phyloP scores from a whole-genome alignment of 64 coral and sea anemone species.

The Montipora capricornis region DNA sequence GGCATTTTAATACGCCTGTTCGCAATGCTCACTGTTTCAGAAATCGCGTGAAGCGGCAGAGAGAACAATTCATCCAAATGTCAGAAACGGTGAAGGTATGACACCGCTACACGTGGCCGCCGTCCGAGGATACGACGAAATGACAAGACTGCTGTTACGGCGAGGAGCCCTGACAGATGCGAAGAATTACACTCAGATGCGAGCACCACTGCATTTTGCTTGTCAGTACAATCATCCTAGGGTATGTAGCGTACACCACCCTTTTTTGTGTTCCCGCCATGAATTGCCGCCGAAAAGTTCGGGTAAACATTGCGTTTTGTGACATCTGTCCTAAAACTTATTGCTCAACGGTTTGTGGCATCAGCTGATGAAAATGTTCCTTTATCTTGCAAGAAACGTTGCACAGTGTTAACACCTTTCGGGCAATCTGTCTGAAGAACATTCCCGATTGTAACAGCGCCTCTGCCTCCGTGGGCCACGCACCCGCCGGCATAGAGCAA shows the following conservation, averaged over 20 bases:
- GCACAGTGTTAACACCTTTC: no score
- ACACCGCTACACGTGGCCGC: slow-evolving; percentile 92
- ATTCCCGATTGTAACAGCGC: no score
- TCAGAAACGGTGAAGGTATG: slow-evolving; percentile 75
- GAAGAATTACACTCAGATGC: slow-evolving; percentile 71
- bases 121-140: slow-evolving; percentile 78
- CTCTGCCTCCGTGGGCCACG: no score
- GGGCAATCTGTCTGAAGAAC: no score
- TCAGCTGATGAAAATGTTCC: no score
- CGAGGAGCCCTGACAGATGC: slow-evolving; percentile 68
- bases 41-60: slow-evolving; percentile 55
- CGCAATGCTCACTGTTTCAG: slow-evolving; percentile 5
- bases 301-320: no score
- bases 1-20: not conserved
- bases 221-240: slow-evolving; percentile 90
- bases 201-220: slow-evolving; percentile 81
- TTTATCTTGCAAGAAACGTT: no score
- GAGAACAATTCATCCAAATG: slow-evolving; percentile 78
- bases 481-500: no score
- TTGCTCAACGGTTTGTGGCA: no score
- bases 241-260: slow-evolving; percentile 14
- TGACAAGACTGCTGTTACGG: slow-evolving; percentile 76
- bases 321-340: no score
- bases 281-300: no score
- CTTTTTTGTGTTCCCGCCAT: no score